A percentile compares a stretch with the other conserved stretches of the same genome.
Evolutionary conservation across 2,888 invertebrate genomes (phyloP).

Genomic region (Zootermopsis nevadensis): DNA sequence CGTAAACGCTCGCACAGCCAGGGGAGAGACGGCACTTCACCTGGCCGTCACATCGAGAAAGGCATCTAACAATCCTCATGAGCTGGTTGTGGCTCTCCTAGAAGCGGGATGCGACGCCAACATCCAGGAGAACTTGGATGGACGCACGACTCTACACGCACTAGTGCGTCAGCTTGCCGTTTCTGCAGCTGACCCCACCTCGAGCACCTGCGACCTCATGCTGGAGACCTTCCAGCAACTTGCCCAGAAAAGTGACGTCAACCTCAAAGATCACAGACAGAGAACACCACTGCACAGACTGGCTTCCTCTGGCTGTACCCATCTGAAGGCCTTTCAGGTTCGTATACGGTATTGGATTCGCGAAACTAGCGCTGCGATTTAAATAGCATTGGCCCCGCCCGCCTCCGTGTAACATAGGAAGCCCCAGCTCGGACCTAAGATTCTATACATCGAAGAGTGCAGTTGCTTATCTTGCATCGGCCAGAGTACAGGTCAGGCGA

Average conservation of each 20-base stretch:
- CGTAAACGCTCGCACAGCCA: slow-evolving; percentile 59
- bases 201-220: not conserved
- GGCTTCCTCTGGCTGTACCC: slow-evolving; percentile 57
- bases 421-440: too few relatives aligned
- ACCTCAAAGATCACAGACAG: slow-evolving; percentile 59
- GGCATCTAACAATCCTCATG: slow-evolving; percentile 35
- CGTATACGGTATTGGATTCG: too few relatives aligned
- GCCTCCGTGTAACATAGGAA: too few relatives aligned
- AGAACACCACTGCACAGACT: slow-evolving; percentile 60
- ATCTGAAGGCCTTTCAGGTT: slow-evolving; percentile 54
- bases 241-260: slow-evolving; percentile 59
- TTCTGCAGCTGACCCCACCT: slow-evolving; percentile 57
- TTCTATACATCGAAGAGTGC: too few relatives aligned
- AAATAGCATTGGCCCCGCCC: too few relatives aligned
- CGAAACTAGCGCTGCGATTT: too few relatives aligned
- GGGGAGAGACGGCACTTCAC: slow-evolving; percentile 61
- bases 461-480: too few relatives aligned
- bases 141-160: slow-evolving; percentile 59
- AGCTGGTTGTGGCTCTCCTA: slow-evolving; percentile 59
- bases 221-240: slow-evolving; percentile 54
- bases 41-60: slow-evolving; percentile 56
- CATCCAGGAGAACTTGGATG: slow-evolving; percentile 60
- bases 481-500: too few relatives aligned
- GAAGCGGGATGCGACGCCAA: slow-evolving; percentile 59
- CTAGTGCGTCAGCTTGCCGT: slow-evolving; percentile 58